phyloP scores from a whole-genome alignment of 1,140 invertebrate genomes.

The Batillaria attramentaria region DNA sequence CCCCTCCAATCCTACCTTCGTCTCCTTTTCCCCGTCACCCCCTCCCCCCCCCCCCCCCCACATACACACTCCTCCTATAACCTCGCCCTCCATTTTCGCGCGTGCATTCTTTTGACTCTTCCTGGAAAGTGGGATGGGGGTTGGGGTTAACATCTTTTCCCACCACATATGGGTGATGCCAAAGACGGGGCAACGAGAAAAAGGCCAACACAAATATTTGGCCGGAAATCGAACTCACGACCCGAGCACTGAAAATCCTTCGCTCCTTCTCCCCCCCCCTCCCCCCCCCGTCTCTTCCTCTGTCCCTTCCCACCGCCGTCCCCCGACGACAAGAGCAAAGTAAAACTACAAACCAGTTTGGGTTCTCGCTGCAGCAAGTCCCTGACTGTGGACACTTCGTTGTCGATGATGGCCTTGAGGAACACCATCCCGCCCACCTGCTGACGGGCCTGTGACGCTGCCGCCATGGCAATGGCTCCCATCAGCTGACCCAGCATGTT shows the following conservation, averaged over 20 bases:
- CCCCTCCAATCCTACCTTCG: too few relatives aligned
- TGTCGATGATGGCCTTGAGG: slow-evolving; percentile 17
- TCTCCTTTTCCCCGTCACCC: too few relatives aligned
- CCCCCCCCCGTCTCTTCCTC: too few relatives aligned
- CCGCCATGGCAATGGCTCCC: slow-evolving; percentile 7
- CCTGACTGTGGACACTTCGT: background rate
- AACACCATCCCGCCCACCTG: background rate
- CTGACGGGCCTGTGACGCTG: background rate
- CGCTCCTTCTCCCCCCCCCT: too few relatives aligned
- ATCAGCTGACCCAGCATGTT: background rate
- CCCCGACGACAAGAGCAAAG: background rate
- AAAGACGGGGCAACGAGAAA: background rate
- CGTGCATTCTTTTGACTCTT: too few relatives aligned
- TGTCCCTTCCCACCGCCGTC: too few relatives aligned
- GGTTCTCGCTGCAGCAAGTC: background rate
- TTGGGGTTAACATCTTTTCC: background rate
- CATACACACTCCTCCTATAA: background rate
- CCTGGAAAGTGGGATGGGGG: too few relatives aligned
- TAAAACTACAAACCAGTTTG: slow-evolving; percentile 3
- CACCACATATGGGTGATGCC: background rate
- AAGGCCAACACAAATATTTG: background rate
- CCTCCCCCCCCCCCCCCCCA: background rate
- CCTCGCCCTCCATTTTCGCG: too few relatives aligned
- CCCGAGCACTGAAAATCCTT: background rate
- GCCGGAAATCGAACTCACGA: background rate